Base-by-base conservation (phyloP, 2,113 vertebrate genomes). In the Blennius ocellaris region DNA sequence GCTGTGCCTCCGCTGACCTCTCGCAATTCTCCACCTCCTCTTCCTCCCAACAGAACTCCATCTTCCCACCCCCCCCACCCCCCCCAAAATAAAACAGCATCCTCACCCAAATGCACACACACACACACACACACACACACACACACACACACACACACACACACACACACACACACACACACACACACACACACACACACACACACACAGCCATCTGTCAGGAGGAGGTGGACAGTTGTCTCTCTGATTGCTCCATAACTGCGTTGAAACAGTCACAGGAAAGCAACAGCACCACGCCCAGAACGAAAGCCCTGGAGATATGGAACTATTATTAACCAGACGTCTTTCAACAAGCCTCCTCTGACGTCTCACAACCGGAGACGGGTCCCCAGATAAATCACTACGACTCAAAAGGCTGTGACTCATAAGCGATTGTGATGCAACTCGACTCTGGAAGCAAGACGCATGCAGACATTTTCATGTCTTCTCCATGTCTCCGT, bases 1-100 rank as follows among this genome's bases (percentile, higher is more conserved):
- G 92, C 94, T 94, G 93, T 93, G 92, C 74, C 89, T 92, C 72
- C 40, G n/a, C 47, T 92, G 87, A 90, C 90, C 91, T 86, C 82
- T 55, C 74, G 76, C 81, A 68, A 63, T 76, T 81, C 75, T 56
- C 58, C 49, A 58, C 69, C 82, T 67, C 72, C 52, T 72, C 76
- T 63, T 67, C 80, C 67, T 75, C 64, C 68, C 45, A 38, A 56
- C 79, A 74, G 14, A 45, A 30, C 36, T 52, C 75, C 21, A 17
- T 52, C 60, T 64, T 73, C 51, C 67, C 56, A 69, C 75, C 86
- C 83, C 84, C 21, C 21, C n/a, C n/a, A n/a, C n/a, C n/a, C n/a
- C 41, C 57, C 21, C 21, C 21, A 30, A 30, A 30, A 30, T 30
- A 45, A 80, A 82, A 73, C 72, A 82, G 41, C 61, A 55, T 21